Evolutionary conservation across 1,140 invertebrate species (phyloP), one percentile per base, ranked within the genome.

Genomic region (Spodoptera litura): DNA sequence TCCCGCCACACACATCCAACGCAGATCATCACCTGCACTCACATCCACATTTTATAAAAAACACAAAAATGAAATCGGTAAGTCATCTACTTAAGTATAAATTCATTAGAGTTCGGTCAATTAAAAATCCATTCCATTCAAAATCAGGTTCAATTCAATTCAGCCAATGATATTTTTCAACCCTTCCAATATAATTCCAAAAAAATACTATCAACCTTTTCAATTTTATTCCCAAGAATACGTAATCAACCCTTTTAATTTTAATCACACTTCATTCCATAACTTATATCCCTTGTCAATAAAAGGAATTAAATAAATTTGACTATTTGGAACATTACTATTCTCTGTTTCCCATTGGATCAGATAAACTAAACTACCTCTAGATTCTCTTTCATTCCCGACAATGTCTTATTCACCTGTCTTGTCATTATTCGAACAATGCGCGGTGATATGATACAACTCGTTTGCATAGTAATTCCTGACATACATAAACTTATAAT

Each of bases 51-150:
- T 80, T 81, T 84, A 85, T 78, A 78, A 78, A 44, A 76, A 64
- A 78, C 13, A 85, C 38, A 84, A 89, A 88, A 82, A 94, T 94
- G 92, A 93, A 90, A 89, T 91, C 88, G 92, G 92, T 94, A 80
- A 94, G 92, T 92, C 15, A 81, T 73, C 56, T 58, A 44, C 38
- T 31, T 10, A 49, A 78, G 64, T 62, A 25, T n/a, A 61, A 27
- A 72, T 44, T 58, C 20, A 49, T 12, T 61, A 6, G 44, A 44
- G 55, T 49, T 25, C 0, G 12, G 12, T 71, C 53, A 73, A 62
- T 61, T 31, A 62, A 70, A 73, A 44, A 44, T n/a, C n/a, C n/a
- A 9, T 38, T 31, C 51, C 35, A 6, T 4, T 10, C 9, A 64
- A 77, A 70, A 6, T 13, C 31, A 38, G 25, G 15, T 58, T 44